Evolutionary conservation across 2,888 invertebrate genomes (phyloP).

Genomic region (Omphaloscelis lunosa): DNA sequence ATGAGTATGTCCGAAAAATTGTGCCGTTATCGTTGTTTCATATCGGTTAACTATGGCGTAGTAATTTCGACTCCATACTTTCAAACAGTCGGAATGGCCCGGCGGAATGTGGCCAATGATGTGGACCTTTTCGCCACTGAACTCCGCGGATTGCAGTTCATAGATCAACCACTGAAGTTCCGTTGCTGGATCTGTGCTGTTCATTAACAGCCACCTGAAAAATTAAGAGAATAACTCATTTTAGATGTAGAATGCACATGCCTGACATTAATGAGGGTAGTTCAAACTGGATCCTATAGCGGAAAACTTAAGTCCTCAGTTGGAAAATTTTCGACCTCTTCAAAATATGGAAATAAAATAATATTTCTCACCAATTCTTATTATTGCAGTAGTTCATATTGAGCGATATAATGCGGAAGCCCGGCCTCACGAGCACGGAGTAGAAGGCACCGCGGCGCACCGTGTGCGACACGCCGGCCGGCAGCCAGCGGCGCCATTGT

Average conservation of each 20-base stretch:
- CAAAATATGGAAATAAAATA: neutral
- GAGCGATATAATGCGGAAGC: conserved; percentile 97
- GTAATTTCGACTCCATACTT: conserved; percentile 98
- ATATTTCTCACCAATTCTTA: conserved; percentile 95
- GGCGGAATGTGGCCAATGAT: conserved; percentile 99
- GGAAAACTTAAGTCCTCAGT: neutral
- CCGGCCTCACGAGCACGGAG: conserved; percentile 96
- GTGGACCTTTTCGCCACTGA: conserved; percentile 98
- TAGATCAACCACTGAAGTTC: conserved; percentile 98
- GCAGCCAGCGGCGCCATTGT: conserved; percentile 98
- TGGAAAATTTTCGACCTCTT: neutral
- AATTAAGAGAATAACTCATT: neutral
- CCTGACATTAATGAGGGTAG: neutral
- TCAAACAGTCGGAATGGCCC: conserved; percentile 97
- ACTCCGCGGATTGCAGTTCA: conserved; percentile 98
- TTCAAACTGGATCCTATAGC: neutral
- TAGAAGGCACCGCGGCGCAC: conserved; percentile 97
- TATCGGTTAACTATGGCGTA: conserved; percentile 97
- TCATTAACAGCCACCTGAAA: conserved; percentile 95
- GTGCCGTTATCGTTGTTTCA: conserved; percentile 96
- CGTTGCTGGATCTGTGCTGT: conserved; percentile 98
- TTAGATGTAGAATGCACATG: neutral
- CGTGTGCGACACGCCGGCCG: conserved; percentile 96
- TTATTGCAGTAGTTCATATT: conserved; percentile 99
- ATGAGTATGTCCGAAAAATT: conserved; percentile 99